A percentile compares a stretch with the other conserved stretches of the same genome.
These are phyloP conservation scores for Palloptera scutellata DNA, from an alignment of 2,888 invertebrate genomes.

Conservation along the genomic window DNA sequence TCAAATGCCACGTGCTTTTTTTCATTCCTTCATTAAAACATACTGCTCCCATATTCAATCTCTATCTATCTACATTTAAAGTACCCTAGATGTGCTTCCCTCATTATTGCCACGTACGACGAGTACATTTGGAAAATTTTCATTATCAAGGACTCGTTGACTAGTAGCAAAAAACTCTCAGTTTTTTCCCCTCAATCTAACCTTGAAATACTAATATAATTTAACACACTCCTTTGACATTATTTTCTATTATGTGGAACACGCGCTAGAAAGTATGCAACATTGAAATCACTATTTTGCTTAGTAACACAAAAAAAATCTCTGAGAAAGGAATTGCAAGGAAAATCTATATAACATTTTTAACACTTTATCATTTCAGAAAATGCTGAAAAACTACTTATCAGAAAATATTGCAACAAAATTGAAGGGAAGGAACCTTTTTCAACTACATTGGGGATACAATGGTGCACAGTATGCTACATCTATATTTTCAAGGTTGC, in stretches of 20 bases:
- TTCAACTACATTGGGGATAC: too few relatives aligned
- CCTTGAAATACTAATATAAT: conserved; percentile 27
- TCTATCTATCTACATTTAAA: too few relatives aligned
- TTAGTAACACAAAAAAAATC: conserved; percentile 8
- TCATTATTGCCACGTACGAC: too few relatives aligned
- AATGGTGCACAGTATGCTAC: too few relatives aligned
- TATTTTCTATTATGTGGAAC: conserved; percentile 4
- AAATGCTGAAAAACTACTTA: too few relatives aligned
- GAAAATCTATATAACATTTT: too few relatives aligned
- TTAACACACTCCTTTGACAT: background rate
- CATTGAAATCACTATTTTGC: conserved; percentile 18
- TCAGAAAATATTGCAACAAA: too few relatives aligned
- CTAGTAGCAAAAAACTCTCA: conserved; percentile 25
- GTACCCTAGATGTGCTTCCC: too few relatives aligned
- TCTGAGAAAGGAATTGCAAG: background rate
- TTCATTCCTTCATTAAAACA: background rate
- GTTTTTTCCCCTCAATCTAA: conserved; percentile 15
- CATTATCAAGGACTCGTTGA: conserved; percentile 35
- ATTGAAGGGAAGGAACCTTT: too few relatives aligned
- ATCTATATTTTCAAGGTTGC: too few relatives aligned
- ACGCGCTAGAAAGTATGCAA: conserved; percentile 1
- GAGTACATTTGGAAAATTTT: conserved; percentile 13
- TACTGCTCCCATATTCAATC: background rate
- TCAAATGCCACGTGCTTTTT: conserved; percentile 14
- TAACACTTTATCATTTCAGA: too few relatives aligned